phyloP scores from a whole-genome alignment of 1,140 invertebrate species.

The Neuroterus valhalla region DNA sequence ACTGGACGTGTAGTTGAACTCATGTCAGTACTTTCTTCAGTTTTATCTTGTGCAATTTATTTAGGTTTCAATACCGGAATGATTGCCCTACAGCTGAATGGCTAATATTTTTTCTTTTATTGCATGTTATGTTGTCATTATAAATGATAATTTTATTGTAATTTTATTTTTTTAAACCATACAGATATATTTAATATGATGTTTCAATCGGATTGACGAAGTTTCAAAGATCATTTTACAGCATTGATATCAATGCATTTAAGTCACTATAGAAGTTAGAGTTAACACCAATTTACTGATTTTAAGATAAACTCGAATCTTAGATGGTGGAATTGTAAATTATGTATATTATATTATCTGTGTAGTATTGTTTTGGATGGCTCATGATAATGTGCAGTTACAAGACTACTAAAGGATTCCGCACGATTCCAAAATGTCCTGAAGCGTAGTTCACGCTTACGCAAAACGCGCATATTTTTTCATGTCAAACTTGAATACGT shows the following conservation, averaged over 20 bases:
- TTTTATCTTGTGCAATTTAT: neutral
- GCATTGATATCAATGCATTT: slow-evolving; percentile 17
- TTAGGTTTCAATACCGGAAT: slow-evolving; percentile 1
- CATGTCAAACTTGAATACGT: slow-evolving; percentile 17
- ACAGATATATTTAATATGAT: slow-evolving; percentile 6
- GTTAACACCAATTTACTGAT: neutral
- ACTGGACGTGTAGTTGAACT: neutral
- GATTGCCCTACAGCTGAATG: neutral
- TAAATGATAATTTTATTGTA: neutral
- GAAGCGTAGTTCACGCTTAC: slow-evolving; percentile 3
- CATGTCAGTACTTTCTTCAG: neutral
- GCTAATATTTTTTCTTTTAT: neutral
- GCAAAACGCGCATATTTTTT: slow-evolving; percentile 8
- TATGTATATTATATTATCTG: slow-evolving; percentile 10
- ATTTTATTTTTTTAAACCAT: slow-evolving; percentile 6
- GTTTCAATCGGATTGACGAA: neutral
- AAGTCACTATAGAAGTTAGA: slow-evolving; percentile 1
- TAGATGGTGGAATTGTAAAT: slow-evolving; percentile 5
- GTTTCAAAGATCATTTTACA: slow-evolving; percentile 3
- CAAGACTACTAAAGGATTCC: slow-evolving; percentile 6
- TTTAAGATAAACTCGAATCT: neutral
- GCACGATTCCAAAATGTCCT: slow-evolving; percentile 22
- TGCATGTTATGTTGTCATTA: neutral
- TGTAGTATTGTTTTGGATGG: slow-evolving; percentile 4
- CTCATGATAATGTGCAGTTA: slow-evolving; percentile 10